Percentiles rank a stretch among this genome's conserved stretches.
These are phyloP conservation scores for Falco punctatus DNA, from an alignment of 2,113 vertebrate species.

Conservation along the genomic window DNA sequence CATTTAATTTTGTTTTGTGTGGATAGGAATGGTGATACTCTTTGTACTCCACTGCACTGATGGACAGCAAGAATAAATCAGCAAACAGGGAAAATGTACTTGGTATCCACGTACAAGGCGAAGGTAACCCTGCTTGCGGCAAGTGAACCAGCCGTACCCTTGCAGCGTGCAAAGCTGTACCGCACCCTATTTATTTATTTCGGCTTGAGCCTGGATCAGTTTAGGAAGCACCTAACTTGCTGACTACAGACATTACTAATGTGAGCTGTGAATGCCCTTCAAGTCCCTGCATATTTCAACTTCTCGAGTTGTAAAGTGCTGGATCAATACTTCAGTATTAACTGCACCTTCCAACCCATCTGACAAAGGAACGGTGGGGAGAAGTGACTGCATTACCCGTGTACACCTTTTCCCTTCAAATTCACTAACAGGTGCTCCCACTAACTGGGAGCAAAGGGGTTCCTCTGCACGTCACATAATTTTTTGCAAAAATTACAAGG, in stretches of 20 bases:
- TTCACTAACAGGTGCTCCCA: not conserved
- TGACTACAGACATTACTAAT: not conserved
- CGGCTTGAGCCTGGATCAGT: not conserved
- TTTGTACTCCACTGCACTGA: not conserved
- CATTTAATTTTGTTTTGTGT: not conserved
- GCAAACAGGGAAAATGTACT: not conserved
- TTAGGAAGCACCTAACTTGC: conserved; percentile 14
- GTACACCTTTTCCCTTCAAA: not conserved
- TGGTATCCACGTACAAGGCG: not conserved
- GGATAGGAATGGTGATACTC: not conserved
- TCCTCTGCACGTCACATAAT: accelerated
- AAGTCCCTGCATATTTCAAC: not conserved
- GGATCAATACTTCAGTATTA: not conserved
- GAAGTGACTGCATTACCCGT: not conserved
- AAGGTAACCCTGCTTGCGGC: not conserved
- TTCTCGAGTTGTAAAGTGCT: not conserved
- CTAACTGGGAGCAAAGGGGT: not conserved
- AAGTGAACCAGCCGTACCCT: not conserved
- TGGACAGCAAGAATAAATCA: not conserved
- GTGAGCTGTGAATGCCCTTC: conserved; percentile 2
- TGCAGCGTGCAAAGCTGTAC: not conserved
- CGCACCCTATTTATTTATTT: not conserved
- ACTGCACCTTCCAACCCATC: not conserved
- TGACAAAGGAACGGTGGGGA: not conserved
- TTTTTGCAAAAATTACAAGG: not conserved